A percentile compares a stretch with the other conserved stretches of the same genome.
Conservation (phyloP, 2,113 vertebrate genomes). For the Ploceus nigricollis region DNA sequence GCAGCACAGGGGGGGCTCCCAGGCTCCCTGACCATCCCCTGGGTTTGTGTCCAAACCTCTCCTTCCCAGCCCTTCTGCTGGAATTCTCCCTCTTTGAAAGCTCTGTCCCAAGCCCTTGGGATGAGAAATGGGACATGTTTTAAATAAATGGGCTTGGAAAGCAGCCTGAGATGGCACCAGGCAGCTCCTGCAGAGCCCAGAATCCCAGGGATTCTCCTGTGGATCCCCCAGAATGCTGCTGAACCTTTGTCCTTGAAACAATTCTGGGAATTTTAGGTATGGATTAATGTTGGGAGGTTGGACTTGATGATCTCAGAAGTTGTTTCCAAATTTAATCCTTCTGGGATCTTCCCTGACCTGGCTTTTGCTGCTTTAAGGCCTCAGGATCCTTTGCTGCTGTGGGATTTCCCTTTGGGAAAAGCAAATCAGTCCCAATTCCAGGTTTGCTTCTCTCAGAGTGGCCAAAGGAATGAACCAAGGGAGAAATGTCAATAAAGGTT, state of each 20-base stretch:
- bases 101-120: neutral
- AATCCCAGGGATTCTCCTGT: neutral
- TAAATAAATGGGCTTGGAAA: neutral
- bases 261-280: neutral
- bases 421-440: neutral
- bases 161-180: neutral
- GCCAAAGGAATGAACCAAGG: neutral
- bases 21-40: neutral
- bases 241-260: neutral
- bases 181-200: neutral
- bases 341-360: neutral
- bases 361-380: neutral
- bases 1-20: neutral
- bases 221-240: neutral
- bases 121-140: neutral
- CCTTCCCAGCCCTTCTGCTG: neutral
- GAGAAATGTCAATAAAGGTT: neutral
- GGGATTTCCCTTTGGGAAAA: neutral
- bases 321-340: neutral
- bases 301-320: neutral
- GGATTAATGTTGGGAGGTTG: accelerated
- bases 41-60: neutral
- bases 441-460: neutral
- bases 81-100: neutral
- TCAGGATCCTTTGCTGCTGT: neutral